Evolutionary conservation across 2,888 invertebrate species (phyloP), one percentile per base, ranked within the genome.

Genomic region (Ethmia dodecea): DNA sequence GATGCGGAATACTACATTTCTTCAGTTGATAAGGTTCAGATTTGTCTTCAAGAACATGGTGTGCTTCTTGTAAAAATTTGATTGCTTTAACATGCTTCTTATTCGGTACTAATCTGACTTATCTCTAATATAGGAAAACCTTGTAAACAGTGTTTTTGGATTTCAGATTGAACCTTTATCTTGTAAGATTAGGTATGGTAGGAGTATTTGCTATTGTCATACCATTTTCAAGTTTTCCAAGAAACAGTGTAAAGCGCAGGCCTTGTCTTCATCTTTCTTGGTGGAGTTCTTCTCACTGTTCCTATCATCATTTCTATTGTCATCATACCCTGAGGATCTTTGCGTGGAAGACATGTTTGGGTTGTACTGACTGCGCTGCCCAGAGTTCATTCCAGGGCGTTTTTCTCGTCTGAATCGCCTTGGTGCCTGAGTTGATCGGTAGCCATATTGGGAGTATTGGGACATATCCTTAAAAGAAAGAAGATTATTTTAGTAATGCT

Each of bases 211-310:
- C n/a, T 20, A 20, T 20, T 8, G 20, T 8, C n/a, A n/a, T 72
- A 92, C 93, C 90, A 92, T 88, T 54, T 91, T 89, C 43, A 93
- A 63, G 61, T 91, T 89, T 38, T 90, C 88, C 58, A 93, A 88
- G 55, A 93, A 90, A 56, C 93, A 94, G 42, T 93, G 91, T 13
- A 91, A 65, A 1, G 90, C 83, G 52, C 93, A 93, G 38, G 78
- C 72, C 38, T 74, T 80, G 3, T 56, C 63, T 59, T 6, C 40
- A 6, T 10, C 2, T 8, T 66, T 66, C 29, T 54, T 66, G 32
- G 47, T 74, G 3, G 62, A 55, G 38, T 64, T 70, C 10, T 62
- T 74, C 4, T 64, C 63, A 31, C 51, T 66, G 33, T 68, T 74
- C 31, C 49, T 73, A 1, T 68, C 65, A 0, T 69, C 66, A 12